phyloP scores from a whole-genome alignment of 2,888 invertebrate genomes.

The Netelia inedita region DNA sequence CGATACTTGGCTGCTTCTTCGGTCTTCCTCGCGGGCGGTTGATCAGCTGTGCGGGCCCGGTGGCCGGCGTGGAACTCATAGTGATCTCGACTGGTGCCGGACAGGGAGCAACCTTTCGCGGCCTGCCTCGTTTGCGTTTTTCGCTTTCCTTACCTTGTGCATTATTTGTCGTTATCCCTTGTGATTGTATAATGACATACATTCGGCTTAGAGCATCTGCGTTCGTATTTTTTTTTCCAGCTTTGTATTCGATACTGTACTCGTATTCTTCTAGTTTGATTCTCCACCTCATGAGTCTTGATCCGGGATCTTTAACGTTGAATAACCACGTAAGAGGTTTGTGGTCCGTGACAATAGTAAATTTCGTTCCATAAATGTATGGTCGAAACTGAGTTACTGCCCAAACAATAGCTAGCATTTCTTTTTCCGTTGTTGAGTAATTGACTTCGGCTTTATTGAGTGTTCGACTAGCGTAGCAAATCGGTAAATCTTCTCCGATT shows the following conservation, averaged over 20 bases:
- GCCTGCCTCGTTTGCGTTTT: neutral
- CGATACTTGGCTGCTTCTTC: neutral
- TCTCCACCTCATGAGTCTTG: slow-evolving; percentile 32
- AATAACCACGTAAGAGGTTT: slow-evolving; percentile 19
- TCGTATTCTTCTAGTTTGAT: slow-evolving; percentile 18
- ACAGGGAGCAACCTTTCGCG: neutral
- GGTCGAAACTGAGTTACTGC: slow-evolving; percentile 77
- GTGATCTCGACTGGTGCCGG: slow-evolving; percentile 7
- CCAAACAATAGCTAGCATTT: slow-evolving; percentile 75
- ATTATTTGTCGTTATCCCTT: neutral
- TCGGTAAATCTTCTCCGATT: slow-evolving; percentile 77
- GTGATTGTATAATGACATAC: neutral
- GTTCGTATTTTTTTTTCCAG: slow-evolving; percentile 31
- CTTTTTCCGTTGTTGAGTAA: slow-evolving; percentile 64
- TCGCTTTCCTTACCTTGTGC: neutral
- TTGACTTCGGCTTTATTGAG: slow-evolving; percentile 75
- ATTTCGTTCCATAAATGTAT: slow-evolving; percentile 77
- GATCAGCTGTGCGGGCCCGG: neutral
- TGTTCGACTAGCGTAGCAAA: slow-evolving; percentile 77
- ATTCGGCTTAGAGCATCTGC: slow-evolving; percentile 24
- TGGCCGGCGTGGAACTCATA: neutral
- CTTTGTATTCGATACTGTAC: slow-evolving; percentile 32
- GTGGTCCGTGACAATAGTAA: slow-evolving; percentile 77
- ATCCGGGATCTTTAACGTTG: neutral
- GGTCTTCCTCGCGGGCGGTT: neutral